Evolutionary conservation across 2,113 vertebrate species (phyloP), one percentile per base, ranked within the genome.

Genomic region (Lathamus discolor): DNA sequence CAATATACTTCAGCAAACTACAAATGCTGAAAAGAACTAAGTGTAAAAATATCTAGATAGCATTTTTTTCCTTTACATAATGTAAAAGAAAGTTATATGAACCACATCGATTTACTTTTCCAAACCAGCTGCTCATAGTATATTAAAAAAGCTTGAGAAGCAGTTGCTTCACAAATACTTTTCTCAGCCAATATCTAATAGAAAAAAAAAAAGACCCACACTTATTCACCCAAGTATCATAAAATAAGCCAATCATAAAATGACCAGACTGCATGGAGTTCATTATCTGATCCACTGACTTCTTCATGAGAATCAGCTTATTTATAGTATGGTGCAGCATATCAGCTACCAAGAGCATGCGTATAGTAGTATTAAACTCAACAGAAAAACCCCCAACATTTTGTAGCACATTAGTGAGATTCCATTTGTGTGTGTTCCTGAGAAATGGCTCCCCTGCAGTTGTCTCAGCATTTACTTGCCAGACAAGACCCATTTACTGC

Each of bases 291-390:
- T 94, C 69, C 79, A 82, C 73, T 74, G 37, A 93, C 73, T 95
- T 93, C 86, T 94, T 91, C 84, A 92, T 7, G 13, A 89, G 85
- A 94, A 86, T 93, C 90, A 86, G 31, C 41, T 93, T 86, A 78
- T 63, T 96, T 96, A 73, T 77, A 86, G 66, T 15, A 78, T 51
- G 61, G 29, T 81, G 39, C 55, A 80, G 41, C 37, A 24, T 68
- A 63, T 91, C 35, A 79, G 61, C 59, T 78, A 66, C 83, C 80
- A 92, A 90, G 35, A 78, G 28, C 44, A 78, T 43, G 52, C 11
- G 61, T 70, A 66, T 4, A 67, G 76, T 77, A 66, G n/a, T 82
- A 86, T 46, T 80, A 93, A 78, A 72, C 75, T 75, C 55, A 81
- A 94, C 17, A 43, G 46, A 67, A 84, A 69, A 84, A 85, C 9